Conservation (phyloP, 2,113 vertebrate species). For the Ailurus styani region DNA sequence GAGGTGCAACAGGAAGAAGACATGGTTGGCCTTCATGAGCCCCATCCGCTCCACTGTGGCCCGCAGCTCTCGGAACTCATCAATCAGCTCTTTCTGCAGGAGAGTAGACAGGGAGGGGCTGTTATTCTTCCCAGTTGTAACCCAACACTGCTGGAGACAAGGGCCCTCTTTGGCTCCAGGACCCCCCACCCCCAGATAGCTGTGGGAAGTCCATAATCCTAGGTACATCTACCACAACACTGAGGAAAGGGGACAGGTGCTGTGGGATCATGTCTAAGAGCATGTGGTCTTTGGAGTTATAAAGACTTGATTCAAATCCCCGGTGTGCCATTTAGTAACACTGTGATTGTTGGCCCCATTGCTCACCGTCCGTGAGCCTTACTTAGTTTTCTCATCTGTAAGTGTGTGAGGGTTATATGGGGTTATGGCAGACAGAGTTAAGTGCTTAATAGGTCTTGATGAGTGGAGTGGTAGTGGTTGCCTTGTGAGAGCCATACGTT, state of each 20-base stretch:
- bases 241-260: background rate
- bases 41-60: slow-evolving; percentile 81
- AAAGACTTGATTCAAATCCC: background rate
- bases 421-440: background rate
- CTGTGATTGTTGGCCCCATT: background rate
- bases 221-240: background rate
- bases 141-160: background rate
- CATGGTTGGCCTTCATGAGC: slow-evolving; percentile 78
- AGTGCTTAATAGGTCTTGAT: background rate
- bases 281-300: background rate
- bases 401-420: background rate
- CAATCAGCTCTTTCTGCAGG: slow-evolving; percentile 77
- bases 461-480: background rate
- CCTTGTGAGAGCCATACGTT: background rate
- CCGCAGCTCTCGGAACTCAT: slow-evolving; percentile 85
- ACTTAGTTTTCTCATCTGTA: background rate
- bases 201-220: background rate
- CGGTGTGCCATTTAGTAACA: background rate
- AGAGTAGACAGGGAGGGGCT: background rate
- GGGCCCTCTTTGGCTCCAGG: background rate
- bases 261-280: background rate
- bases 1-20: slow-evolving; percentile 82
- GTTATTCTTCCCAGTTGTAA: background rate
- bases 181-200: background rate
- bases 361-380: background rate